Evolutionary conservation across 1,140 invertebrate genomes (phyloP).

Genomic region (Eupristina koningsbergeri): DNA sequence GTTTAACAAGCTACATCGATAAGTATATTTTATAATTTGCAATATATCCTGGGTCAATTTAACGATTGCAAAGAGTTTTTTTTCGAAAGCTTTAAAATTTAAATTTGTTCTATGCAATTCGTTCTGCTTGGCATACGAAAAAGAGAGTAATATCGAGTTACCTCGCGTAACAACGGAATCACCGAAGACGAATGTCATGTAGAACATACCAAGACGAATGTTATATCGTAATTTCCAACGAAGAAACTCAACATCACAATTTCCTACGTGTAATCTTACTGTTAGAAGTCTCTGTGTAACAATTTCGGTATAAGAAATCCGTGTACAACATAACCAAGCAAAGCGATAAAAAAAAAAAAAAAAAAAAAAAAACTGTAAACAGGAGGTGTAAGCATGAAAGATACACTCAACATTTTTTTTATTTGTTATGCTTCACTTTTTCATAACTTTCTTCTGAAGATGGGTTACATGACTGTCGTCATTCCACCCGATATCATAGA

Average conservation of each 20-base stretch:
- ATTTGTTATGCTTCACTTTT: not conserved
- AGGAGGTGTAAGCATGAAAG: not conserved
- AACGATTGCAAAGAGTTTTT: not conserved
- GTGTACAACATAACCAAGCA: not conserved
- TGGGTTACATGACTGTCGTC: slow-evolving; percentile 86
- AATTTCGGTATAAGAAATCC: not conserved
- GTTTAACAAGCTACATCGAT: too few species aligned
- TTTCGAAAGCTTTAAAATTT: not conserved
- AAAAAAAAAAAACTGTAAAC: not conserved
- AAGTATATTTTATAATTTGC: not conserved
- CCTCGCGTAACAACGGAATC: slow-evolving; percentile 85
- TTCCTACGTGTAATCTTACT: not conserved
- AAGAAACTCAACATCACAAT: slow-evolving; percentile 76
- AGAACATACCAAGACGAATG: slow-evolving; percentile 84
- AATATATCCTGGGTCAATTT: not conserved
- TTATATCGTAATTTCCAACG: slow-evolving; percentile 81
- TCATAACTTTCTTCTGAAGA: slow-evolving; percentile 72
- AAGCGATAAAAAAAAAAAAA: not conserved
- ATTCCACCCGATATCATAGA: slow-evolving; percentile 87
- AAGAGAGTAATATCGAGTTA: slow-evolving; percentile 82
- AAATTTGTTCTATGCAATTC: not conserved
- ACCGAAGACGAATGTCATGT: slow-evolving; percentile 83
- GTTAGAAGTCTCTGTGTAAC: not conserved
- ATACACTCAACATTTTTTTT: not conserved
- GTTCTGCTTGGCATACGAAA: slow-evolving; percentile 74